Evolutionary conservation across 2,888 invertebrate species (phyloP).

Genomic region (Hoplodrina ambigua): DNA sequence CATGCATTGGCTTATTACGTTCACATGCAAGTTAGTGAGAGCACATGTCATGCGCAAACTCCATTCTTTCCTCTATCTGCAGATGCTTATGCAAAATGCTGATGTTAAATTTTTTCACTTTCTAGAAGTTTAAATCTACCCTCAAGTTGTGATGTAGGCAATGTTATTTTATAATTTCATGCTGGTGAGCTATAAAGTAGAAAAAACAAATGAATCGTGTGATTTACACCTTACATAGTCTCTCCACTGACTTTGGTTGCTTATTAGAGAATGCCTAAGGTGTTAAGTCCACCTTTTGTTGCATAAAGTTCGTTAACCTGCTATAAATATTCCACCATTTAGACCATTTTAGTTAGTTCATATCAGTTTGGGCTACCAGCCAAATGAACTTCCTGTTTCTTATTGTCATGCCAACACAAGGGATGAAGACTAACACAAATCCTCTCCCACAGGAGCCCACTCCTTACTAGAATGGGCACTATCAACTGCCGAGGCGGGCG

Average conservation of each 20-base stretch:
- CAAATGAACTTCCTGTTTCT: background rate
- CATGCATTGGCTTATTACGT: too few relatives aligned
- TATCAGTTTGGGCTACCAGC: too few relatives aligned
- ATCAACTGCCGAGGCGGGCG: conserved; percentile 92
- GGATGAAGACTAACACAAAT: background rate
- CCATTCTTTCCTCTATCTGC: too few relatives aligned
- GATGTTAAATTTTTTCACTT: background rate
- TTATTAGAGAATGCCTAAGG: too few relatives aligned
- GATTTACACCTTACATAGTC: background rate
- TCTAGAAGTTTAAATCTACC: conserved; percentile 12
- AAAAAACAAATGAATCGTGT: background rate
- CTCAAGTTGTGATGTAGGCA: background rate
- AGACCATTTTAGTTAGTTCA: too few relatives aligned
- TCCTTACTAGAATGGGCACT: conserved; percentile 93
- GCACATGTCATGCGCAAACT: too few relatives aligned
- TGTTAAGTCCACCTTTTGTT: too few relatives aligned
- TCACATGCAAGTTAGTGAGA: too few relatives aligned
- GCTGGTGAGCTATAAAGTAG: background rate
- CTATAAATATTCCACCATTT: too few relatives aligned
- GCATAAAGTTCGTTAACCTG: too few relatives aligned
- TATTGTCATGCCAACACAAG: background rate
- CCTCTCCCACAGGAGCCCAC: conserved; percentile 88
- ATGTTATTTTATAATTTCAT: background rate
- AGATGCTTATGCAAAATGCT: too few relatives aligned
- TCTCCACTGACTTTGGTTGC: background rate